Evolutionary conservation across 1,140 invertebrate genomes (phyloP).

Genomic region (Ptiloglossa arizonensis): DNA sequence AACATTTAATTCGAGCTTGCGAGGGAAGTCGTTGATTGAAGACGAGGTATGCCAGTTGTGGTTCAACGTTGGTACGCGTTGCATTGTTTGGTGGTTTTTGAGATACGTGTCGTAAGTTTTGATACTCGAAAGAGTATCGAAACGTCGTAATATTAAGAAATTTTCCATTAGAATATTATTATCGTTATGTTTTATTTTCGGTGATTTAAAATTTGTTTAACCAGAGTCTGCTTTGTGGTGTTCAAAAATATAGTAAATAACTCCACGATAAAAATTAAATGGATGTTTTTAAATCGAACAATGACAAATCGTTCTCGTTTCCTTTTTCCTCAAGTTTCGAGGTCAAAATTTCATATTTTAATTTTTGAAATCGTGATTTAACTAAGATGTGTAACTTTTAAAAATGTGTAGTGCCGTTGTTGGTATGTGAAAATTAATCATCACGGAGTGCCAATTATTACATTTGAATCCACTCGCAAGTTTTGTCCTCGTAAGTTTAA

Average conservation of each 20-base stretch:
- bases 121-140: not conserved
- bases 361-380: not conserved
- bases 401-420: not conserved
- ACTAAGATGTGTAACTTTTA: not conserved
- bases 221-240: no score
- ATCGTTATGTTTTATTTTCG: not conserved
- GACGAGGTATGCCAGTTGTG: conserved; percentile 61
- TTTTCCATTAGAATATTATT: not conserved
- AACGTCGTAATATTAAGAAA: not conserved
- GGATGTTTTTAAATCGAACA: conserved; percentile 6
- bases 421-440: not conserved
- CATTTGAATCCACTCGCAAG: not conserved
- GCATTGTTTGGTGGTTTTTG: conserved; percentile 1
- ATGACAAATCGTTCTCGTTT: conserved; percentile 2
- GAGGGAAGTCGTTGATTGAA: conserved; percentile 69
- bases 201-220: not conserved
- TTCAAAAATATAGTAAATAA: not conserved
- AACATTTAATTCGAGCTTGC: conserved; percentile 68
- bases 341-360: not conserved
- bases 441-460: not conserved
- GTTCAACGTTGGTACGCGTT: conserved; percentile 40
- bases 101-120: not conserved
- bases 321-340: not conserved
- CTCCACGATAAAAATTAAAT: not conserved
- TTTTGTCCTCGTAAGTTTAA: not conserved